Evolutionary conservation across 2,888 invertebrate species (phyloP).

Genomic region (Petrolisthes cinctipes): DNA sequence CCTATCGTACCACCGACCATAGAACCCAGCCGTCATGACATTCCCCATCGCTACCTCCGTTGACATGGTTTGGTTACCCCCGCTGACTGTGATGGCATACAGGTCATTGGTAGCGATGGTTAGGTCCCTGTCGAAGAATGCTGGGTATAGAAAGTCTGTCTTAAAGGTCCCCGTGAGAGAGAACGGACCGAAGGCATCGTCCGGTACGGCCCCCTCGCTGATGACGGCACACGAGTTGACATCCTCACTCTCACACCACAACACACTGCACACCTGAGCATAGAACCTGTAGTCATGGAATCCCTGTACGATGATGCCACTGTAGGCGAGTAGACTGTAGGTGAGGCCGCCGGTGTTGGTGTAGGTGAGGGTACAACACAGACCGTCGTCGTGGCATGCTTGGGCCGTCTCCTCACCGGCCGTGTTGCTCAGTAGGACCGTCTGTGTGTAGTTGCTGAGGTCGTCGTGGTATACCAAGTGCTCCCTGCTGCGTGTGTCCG

Average conservation of each 20-base stretch:
- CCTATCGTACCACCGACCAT: constrained; percentile 39
- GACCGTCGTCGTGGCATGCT: constrained; percentile 49
- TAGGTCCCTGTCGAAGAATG: constrained; percentile 65
- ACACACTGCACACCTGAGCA: constrained; percentile 68
- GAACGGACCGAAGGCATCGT: constrained; percentile 64
- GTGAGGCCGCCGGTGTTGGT: constrained; percentile 43
- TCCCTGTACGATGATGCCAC: constrained; percentile 67
- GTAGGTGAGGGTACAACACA: constrained; percentile 58
- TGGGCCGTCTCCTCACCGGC: constrained; percentile 31
- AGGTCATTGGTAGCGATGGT: constrained; percentile 62
- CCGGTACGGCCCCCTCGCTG: constrained; percentile 44
- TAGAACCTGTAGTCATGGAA: constrained; percentile 65
- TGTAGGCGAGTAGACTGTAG: constrained; percentile 69
- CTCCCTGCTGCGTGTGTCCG: background rate
- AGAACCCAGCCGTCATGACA: constrained; percentile 25
- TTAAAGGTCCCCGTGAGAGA: constrained; percentile 50
- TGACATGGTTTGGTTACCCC: background rate
- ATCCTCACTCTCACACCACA: constrained; percentile 68
- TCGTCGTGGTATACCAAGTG: constrained; percentile 66
- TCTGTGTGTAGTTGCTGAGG: constrained; percentile 66
- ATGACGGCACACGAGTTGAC: constrained; percentile 67
- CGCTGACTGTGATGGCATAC: background rate
- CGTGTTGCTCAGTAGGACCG: constrained; percentile 5
- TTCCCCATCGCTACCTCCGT: background rate
- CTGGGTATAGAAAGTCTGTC: constrained; percentile 51